A percentile compares a stretch with the other conserved stretches of the same genome.
Conservation (phyloP, 1,140 invertebrate species). For the Anoplophora glabripennis region DNA sequence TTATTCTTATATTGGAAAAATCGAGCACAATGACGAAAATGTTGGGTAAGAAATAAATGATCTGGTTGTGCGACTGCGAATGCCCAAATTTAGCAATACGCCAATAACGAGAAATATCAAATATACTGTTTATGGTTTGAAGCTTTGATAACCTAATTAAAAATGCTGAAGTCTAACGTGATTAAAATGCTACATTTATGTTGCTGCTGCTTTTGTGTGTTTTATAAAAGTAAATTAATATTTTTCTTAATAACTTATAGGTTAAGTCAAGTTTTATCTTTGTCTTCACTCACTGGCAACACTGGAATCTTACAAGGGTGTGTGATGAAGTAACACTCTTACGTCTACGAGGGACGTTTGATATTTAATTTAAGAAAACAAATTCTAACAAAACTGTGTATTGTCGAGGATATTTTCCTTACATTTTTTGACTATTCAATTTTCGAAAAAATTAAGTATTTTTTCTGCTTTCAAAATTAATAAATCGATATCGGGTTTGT, state of each 20-base stretch:
- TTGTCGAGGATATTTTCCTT: no score
- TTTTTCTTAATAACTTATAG: not conserved
- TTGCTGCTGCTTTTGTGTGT: not conserved
- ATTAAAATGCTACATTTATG: not conserved
- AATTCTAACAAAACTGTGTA: not conserved
- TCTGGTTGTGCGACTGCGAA: constrained; percentile 9
- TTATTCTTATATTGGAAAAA: constrained; percentile 14
- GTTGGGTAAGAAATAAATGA: constrained; percentile 26
- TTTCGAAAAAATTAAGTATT: no score
- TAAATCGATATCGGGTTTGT: no score
- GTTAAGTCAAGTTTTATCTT: not conserved
- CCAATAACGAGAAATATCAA: not conserved
- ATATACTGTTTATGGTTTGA: not conserved
- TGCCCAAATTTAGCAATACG: constrained; percentile 27
- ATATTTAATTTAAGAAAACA: constrained; percentile 11
- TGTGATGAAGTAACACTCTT: not conserved
- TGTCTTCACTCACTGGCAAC: no score
- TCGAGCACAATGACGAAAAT: constrained; percentile 27
- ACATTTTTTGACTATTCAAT: not conserved
- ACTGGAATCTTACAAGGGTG: no score
- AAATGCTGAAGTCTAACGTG: no score
- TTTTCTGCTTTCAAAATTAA: no score
- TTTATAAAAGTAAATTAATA: not conserved
- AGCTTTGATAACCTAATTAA: no score
- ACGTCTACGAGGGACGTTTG: constrained; percentile 10